phyloP scores from a whole-genome alignment of 2,113 vertebrate species.

The Lepus europaeus region DNA sequence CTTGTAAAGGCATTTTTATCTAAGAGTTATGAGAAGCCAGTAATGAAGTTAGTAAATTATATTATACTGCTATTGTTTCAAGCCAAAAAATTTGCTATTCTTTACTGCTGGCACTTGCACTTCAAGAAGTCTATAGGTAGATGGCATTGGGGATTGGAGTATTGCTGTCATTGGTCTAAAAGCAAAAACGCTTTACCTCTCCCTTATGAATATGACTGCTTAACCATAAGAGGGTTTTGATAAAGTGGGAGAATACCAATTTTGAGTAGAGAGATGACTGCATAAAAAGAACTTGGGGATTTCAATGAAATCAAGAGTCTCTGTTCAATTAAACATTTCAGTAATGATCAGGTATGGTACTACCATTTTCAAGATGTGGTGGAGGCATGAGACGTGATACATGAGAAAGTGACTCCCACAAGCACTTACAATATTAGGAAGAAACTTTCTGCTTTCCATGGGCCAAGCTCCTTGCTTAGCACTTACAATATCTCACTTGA shows the following conservation, averaged over 20 bases:
- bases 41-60: not conserved
- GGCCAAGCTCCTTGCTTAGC: not conserved
- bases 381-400: not conserved
- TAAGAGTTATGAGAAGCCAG: not conserved
- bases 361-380: not conserved
- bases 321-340: conserved; percentile 18
- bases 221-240: not conserved
- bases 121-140: not conserved
- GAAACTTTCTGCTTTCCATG: not conserved
- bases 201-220: not conserved
- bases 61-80: not conserved
- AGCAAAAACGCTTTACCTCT: not conserved
- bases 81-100: not conserved
- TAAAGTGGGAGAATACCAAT: not conserved
- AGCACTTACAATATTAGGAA: not conserved
- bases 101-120: not conserved
- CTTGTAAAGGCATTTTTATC: not conserved
- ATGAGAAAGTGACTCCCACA: not conserved
- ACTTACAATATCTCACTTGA: not conserved
- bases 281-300: not conserved
- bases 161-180: not conserved
- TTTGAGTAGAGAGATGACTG: not conserved
- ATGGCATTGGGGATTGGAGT: not conserved
- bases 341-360: not conserved
- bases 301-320: conserved; percentile 52